phyloP scores from a whole-genome alignment of 2,888 invertebrate species.

The Serrognathus titanus region DNA sequence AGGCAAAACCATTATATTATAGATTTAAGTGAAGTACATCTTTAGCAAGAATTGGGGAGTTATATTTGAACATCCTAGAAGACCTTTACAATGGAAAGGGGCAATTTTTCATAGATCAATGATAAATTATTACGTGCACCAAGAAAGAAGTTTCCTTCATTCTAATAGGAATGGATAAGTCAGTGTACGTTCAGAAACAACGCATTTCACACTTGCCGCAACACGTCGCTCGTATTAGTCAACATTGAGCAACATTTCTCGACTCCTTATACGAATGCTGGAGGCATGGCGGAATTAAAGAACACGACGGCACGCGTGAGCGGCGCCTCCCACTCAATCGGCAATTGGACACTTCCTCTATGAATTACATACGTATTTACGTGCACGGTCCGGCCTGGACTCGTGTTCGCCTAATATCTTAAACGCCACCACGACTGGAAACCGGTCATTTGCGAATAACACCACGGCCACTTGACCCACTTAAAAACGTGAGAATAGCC shows the following conservation, averaged over 20 bases:
- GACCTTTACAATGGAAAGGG: no score
- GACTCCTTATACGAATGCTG: not conserved
- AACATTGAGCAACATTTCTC: not conserved
- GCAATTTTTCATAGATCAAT: no score
- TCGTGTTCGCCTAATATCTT: not conserved
- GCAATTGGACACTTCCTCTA: slow-evolving; percentile 25
- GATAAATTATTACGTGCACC: no score
- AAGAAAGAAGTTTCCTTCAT: no score
- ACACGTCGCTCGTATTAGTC: not conserved
- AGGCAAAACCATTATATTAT: no score
- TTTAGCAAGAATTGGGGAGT: no score
- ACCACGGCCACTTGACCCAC: not conserved
- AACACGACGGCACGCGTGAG: slow-evolving; percentile 23
- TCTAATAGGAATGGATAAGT: no score
- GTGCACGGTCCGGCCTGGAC: no score
- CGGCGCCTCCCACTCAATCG: slow-evolving; percentile 21
- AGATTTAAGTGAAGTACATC: no score
- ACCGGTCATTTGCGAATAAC: slow-evolving; percentile 4
- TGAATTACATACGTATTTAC: slow-evolving; percentile 13
- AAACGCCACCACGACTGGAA: not conserved
- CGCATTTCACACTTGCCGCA: no score
- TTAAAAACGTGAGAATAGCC: not conserved
- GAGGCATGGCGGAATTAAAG: not conserved
- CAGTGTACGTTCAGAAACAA: no score
- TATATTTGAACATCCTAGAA: no score